Conservation (phyloP, 2,888 invertebrate species). For the Meganola albula region DNA sequence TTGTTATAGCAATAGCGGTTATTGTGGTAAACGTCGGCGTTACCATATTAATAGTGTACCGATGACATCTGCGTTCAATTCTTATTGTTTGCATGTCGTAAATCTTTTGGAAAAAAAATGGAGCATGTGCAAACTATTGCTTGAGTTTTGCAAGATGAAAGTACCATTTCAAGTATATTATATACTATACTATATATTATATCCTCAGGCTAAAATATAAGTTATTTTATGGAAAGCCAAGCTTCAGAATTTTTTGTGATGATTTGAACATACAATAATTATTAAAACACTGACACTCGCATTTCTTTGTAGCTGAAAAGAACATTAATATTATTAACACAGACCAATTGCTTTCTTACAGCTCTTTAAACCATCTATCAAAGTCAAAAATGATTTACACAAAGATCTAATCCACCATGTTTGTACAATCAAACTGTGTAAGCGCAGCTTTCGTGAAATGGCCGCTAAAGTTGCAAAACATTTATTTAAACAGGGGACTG, state of each 20-base stretch:
- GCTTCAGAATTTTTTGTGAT: no score
- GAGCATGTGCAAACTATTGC: conserved; percentile 36
- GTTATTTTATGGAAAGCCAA: no score
- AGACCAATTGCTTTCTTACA: no score
- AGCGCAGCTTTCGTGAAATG: conserved; percentile 60
- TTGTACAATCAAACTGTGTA: conserved; percentile 47
- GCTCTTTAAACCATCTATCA: conserved; percentile 45
- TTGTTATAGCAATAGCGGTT: conserved; percentile 66
- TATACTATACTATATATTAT: no score
- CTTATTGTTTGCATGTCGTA: conserved; percentile 44
- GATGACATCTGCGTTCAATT: conserved; percentile 59
- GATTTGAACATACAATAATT: no score
- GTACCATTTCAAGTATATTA: no score
- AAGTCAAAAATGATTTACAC: conserved; percentile 57
- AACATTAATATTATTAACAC: no score
- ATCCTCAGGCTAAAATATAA: no score
- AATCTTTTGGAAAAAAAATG: conserved; percentile 36
- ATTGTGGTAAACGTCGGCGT: conserved; percentile 71
- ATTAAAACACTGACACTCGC: no score
- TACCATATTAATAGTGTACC: conserved; percentile 61
- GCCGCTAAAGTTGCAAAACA: conserved; percentile 67
- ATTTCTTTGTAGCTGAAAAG: no score
- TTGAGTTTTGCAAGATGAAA: conserved; percentile 14
- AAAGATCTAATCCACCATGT: conserved; percentile 50
- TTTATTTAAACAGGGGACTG: conserved; percentile 63